Percentiles rank a stretch among this genome's conserved stretches.
Evolutionary conservation across 2,113 vertebrate species (phyloP).

Genomic region (Sitta europaea): DNA sequence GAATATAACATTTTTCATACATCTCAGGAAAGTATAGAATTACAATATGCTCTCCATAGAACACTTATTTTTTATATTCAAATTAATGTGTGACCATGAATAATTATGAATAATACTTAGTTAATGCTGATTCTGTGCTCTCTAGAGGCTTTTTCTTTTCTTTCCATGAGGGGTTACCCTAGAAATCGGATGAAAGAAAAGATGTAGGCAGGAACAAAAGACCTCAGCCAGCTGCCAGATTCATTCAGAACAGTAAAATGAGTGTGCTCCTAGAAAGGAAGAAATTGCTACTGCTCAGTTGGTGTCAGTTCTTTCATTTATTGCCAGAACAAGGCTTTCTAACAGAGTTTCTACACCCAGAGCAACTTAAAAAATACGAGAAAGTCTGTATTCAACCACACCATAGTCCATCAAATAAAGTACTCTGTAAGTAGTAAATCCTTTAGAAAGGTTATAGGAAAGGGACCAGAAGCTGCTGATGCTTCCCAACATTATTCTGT

Average conservation of each 20-base stretch:
- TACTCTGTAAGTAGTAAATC: not conserved
- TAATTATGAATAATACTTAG: not conserved
- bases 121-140: not conserved
- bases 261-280: conserved; percentile 11
- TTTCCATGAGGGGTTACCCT: not conserved
- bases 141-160: not conserved
- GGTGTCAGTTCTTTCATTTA: not conserved
- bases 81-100: not conserved
- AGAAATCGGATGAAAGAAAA: conserved; percentile 10
- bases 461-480: not conserved
- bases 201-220: not conserved
- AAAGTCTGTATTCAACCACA: not conserved
- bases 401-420: not conserved
- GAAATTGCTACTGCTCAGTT: not conserved
- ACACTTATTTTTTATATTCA: not conserved
- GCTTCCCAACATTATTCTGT: not conserved
- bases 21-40: not conserved
- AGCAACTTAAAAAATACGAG: not conserved
- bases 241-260: not conserved
- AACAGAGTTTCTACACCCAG: not conserved
- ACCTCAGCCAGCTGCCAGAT: not conserved
- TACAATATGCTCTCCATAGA: not conserved
- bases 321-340: not conserved
- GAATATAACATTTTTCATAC: not conserved
- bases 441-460: not conserved